Conservation (phyloP, 2,113 vertebrate genomes). For the Poicephalus gulielmi region DNA sequence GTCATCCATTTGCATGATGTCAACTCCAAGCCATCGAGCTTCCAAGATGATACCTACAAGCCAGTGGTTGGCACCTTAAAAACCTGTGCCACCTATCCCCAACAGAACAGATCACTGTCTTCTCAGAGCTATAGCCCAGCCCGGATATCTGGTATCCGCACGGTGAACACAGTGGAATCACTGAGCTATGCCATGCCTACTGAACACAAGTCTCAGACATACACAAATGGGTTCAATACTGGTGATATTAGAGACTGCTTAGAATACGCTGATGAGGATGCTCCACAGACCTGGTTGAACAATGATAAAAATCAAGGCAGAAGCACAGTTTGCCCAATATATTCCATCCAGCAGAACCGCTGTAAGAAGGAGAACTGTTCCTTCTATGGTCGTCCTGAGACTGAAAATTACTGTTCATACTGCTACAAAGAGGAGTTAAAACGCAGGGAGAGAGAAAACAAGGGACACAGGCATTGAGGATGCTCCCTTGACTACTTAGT, state of each 20-base stretch:
- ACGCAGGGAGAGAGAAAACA: conserved; percentile 87
- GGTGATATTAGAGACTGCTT: conserved; percentile 87
- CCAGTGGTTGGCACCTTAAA: conserved; percentile 88
- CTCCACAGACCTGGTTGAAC: conserved; percentile 83
- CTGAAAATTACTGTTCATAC: conserved; percentile 96
- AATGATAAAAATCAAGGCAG: conserved; percentile 87
- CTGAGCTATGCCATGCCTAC: conserved; percentile 84
- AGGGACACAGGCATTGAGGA: conserved; percentile 81
- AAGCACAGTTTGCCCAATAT: conserved; percentile 82
- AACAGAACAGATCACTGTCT: conserved; percentile 95
- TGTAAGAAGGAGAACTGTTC: conserved; percentile 96
- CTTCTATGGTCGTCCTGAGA: conserved; percentile 95
- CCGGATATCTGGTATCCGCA: conserved; percentile 85
- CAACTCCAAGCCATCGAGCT: conserved; percentile 85
- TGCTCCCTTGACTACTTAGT: conserved; percentile 59
- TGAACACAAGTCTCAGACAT: conserved; percentile 95
- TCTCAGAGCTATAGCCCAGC: conserved; percentile 96
- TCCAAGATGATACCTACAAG: conserved; percentile 87
- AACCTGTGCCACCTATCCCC: conserved; percentile 96
- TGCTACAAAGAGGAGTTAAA: conserved; percentile 97
- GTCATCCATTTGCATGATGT: conserved; percentile 93
- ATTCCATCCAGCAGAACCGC: conserved; percentile 90
- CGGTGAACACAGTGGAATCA: conserved; percentile 84
- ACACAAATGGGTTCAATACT: conserved; percentile 88
- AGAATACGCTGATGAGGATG: conserved; percentile 91